A percentile compares a stretch with the other conserved stretches of the same genome.
phyloP scores from a whole-genome alignment of 2,888 invertebrate species.

The Tethea ocularis region DNA sequence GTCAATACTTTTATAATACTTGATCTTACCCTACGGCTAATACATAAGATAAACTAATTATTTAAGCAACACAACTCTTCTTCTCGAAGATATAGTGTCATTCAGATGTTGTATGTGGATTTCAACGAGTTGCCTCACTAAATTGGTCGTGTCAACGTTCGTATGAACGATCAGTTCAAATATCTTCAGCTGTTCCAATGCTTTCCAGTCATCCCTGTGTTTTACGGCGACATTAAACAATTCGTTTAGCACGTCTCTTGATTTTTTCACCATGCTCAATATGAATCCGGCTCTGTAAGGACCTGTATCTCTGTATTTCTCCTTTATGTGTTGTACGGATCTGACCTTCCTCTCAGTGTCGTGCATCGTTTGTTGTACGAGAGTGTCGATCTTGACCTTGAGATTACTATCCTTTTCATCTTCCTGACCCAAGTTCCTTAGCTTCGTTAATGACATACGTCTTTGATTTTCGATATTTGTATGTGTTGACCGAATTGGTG shows the following conservation, averaged over 20 bases:
- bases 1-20: background rate
- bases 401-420: constrained; percentile 55
- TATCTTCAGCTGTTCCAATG: constrained; percentile 68
- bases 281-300: constrained; percentile 67
- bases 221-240: constrained; percentile 70
- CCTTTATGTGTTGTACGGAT: constrained; percentile 46
- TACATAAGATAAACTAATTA: constrained; percentile 3
- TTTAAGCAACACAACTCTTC: constrained; percentile 47
- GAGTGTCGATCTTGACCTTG: constrained; percentile 58
- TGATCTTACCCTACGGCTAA: no score
- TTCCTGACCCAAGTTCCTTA: constrained; percentile 16
- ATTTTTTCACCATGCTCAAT: constrained; percentile 65
- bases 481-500: background rate
- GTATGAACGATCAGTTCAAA: constrained; percentile 72
- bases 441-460: background rate
- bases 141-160: constrained; percentile 67
- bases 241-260: constrained; percentile 63
- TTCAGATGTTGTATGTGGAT: constrained; percentile 58
- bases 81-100: constrained; percentile 28
- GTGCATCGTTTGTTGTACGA: constrained; percentile 63
- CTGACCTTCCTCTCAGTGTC: constrained; percentile 59
- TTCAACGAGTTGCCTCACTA: constrained; percentile 65
- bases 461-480: background rate
- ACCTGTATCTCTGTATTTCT: constrained; percentile 35
- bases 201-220: constrained; percentile 67